Evolutionary conservation across 2,113 vertebrate genomes (phyloP).

Genomic region (Sphyrna mokarran): DNA sequence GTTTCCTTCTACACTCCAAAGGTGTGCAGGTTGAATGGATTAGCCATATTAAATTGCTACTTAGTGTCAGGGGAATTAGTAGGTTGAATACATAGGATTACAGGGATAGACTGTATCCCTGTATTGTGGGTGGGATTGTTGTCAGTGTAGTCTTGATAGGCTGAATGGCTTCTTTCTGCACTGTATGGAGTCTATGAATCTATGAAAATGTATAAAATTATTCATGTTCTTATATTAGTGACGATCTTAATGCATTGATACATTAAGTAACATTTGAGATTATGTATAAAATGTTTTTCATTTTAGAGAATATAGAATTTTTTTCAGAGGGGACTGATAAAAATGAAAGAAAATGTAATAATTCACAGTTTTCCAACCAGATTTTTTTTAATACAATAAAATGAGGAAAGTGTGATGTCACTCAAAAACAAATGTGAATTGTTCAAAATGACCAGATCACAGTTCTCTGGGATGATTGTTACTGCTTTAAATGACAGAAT

Average conservation of each 20-base stretch:
- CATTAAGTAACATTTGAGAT: neutral
- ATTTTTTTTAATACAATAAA: neutral
- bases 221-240: neutral
- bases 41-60: too few species aligned
- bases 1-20: too few species aligned
- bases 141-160: too few species aligned
- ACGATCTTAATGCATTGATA: neutral
- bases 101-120: too few species aligned
- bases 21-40: too few species aligned
- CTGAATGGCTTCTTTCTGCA: too few species aligned
- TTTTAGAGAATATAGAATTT: neutral
- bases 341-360: neutral
- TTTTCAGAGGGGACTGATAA: neutral
- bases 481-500: neutral
- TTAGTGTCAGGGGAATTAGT: too few species aligned
- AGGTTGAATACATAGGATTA: too few species aligned
- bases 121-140: too few species aligned
- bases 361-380: neutral
- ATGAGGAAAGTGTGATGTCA: neutral
- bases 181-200: too few species aligned
- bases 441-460: neutral
- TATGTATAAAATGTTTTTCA: neutral
- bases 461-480: neutral
- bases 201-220: neutral
- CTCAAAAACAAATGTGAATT: neutral